Evolutionary conservation across 2,888 invertebrate genomes (phyloP).

Genomic region (Sphaerophoria rueppellii): DNA sequence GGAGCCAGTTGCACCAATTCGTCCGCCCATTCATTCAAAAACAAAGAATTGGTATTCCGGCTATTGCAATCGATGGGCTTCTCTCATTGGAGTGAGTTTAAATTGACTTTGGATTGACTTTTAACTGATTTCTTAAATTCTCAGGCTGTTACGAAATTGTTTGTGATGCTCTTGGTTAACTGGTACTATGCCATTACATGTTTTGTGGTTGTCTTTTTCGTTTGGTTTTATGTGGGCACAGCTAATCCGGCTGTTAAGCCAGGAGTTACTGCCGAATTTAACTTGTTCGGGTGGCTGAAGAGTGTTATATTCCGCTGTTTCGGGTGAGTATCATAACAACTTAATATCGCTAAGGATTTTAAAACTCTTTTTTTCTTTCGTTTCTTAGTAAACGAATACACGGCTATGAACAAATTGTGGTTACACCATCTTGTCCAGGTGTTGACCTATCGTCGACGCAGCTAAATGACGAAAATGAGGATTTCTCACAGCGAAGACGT

Average conservation of each 20-base stretch:
- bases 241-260: slow-evolving; percentile 98
- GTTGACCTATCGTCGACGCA: slow-evolving; percentile 92
- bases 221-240: slow-evolving; percentile 97
- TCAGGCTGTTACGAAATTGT: slow-evolving; percentile 92
- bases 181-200: slow-evolving; percentile 96
- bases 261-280: slow-evolving; percentile 92
- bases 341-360: too few relatives aligned
- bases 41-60: slow-evolving; percentile 97
- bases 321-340: slow-evolving; percentile 84
- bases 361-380: slow-evolving; percentile 7
- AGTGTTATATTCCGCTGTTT: slow-evolving; percentile 88
- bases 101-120: too few relatives aligned
- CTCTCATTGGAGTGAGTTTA: slow-evolving; percentile 90
- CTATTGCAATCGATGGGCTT: slow-evolving; percentile 97
- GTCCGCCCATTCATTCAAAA: slow-evolving; percentile 91
- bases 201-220: slow-evolving; percentile 89
- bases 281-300: slow-evolving; percentile 90
- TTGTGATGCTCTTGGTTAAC: slow-evolving; percentile 96
- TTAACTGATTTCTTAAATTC: slow-evolving; percentile 76
- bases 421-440: slow-evolving; percentile 91
- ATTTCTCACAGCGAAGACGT: slow-evolving; percentile 94
- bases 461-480: slow-evolving; percentile 96
- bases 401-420: slow-evolving; percentile 93
- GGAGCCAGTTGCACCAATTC: slow-evolving; percentile 84
- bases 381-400: slow-evolving; percentile 88